Evolutionary conservation across 1,140 invertebrate species (phyloP).

Genomic region (Apis mellifera): DNA sequence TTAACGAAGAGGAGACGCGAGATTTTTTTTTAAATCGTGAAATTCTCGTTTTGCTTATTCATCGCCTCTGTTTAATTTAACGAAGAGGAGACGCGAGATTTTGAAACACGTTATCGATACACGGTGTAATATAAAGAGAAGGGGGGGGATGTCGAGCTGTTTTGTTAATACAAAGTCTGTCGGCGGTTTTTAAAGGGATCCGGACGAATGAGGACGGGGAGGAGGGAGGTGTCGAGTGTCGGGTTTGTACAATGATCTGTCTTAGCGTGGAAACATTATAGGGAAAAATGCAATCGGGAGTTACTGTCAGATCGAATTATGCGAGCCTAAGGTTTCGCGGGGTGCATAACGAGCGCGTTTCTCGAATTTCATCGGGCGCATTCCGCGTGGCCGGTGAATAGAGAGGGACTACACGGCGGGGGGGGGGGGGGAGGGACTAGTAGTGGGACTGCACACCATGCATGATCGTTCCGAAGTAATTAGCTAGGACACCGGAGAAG

Average conservation of each 20-base stretch:
- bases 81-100: too few relatives aligned
- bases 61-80: too few relatives aligned
- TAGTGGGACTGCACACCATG: constrained; percentile 17
- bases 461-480: constrained; percentile 42
- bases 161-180: background rate
- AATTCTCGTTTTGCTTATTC: too few relatives aligned
- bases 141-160: background rate
- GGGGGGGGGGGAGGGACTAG: too few relatives aligned
- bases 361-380: constrained; percentile 75
- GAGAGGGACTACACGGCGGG: constrained; percentile 62
- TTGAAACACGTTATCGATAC: too few relatives aligned
- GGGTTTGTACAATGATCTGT: constrained; percentile 47
- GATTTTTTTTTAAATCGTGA: too few relatives aligned
- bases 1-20: too few relatives aligned
- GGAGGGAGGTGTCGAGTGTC: constrained; percentile 55
- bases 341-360: constrained; percentile 67
- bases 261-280: constrained; percentile 71
- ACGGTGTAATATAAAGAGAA: too few relatives aligned
- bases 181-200: constrained; percentile 10
- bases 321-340: constrained; percentile 73
- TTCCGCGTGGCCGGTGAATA: constrained; percentile 71
- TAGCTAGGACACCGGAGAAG: constrained; percentile 29
- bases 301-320: constrained; percentile 77
- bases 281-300: constrained; percentile 72
- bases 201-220: constrained; percentile 24